Evolutionary conservation across 2,113 vertebrate species (phyloP).

Genomic region (Lontra canadensis): DNA sequence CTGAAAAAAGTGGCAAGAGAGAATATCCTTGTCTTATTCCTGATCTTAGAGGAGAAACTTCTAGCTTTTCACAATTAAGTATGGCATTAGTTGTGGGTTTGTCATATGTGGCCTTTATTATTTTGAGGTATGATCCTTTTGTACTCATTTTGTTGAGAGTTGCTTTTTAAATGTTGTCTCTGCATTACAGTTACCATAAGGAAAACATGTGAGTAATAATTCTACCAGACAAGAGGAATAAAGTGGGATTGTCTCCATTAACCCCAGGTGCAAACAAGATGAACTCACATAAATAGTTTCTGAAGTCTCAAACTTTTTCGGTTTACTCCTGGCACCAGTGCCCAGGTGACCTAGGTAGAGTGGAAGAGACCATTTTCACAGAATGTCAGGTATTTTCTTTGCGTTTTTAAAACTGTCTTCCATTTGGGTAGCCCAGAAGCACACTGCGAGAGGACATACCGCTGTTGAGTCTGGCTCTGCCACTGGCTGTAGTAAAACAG

Average conservation of each 20-base stretch:
- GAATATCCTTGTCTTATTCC: background rate
- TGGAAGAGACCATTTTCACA: background rate
- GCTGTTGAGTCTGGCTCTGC: too few relatives aligned
- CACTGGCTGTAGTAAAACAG: accelerated
- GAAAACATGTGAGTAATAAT: accelerated
- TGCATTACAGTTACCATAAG: accelerated
- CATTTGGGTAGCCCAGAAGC: background rate
- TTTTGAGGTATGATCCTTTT: background rate
- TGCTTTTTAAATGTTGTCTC: background rate
- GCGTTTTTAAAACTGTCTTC: background rate
- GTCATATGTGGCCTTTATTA: background rate
- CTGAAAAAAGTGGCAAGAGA: background rate
- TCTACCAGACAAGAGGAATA: background rate
- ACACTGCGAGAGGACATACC: too few relatives aligned
- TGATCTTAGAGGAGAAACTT: background rate
- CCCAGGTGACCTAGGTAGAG: accelerated
- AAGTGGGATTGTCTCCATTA: background rate
- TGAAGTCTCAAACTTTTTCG: background rate
- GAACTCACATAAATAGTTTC: background rate
- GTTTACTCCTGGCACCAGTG: background rate
- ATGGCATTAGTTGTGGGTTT: background rate
- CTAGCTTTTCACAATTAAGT: background rate
- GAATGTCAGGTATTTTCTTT: background rate
- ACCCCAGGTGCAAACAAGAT: background rate
- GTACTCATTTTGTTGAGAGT: background rate